Percentiles rank a stretch among this genome's conserved stretches.
phyloP scores from a whole-genome alignment of 2,113 vertebrate genomes.

The Elaphurus davidianus region DNA sequence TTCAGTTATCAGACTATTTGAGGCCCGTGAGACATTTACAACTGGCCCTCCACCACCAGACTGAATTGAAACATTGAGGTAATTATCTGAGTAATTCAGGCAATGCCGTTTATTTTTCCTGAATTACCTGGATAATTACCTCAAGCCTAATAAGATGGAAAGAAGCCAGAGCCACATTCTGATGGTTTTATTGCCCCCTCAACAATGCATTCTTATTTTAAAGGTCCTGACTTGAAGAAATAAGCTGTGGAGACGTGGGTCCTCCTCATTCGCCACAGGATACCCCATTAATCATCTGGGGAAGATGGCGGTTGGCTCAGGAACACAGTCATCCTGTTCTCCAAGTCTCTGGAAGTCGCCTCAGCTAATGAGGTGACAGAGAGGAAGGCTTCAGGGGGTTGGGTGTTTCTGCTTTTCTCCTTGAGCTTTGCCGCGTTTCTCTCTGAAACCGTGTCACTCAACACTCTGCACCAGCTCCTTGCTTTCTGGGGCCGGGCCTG shows the following conservation, averaged over 20 bases:
- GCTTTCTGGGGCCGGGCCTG: not conserved
- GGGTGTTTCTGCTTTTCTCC: not conserved
- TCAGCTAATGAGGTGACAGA: conserved; percentile 16
- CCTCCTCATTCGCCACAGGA: not conserved
- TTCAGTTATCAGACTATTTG: conserved; percentile 49
- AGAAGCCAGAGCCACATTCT: conserved; percentile 59
- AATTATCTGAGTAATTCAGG: conserved; percentile 71
- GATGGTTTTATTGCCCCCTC: conserved; percentile 51
- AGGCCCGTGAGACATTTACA: conserved; percentile 8
- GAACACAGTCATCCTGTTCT: not conserved
- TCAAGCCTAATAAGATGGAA: conserved; percentile 60
- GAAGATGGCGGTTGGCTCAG: not conserved
- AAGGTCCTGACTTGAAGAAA: conserved; percentile 36
- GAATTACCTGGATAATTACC: conserved; percentile 73
- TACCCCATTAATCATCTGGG: not conserved
- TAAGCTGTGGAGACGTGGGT: not conserved
- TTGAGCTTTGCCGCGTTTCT: not conserved
- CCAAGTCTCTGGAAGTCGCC: not conserved
- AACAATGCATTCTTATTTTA: conserved; percentile 15
- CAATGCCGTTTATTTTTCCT: conserved; percentile 67
- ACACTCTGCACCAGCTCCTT: not conserved
- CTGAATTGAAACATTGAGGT: conserved; percentile 42
- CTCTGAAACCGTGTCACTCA: not conserved
- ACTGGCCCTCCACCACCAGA: not conserved
- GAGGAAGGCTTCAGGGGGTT: not conserved